Conservation (phyloP, 2,888 invertebrate genomes). For the Meiosimyza platycephala region DNA sequence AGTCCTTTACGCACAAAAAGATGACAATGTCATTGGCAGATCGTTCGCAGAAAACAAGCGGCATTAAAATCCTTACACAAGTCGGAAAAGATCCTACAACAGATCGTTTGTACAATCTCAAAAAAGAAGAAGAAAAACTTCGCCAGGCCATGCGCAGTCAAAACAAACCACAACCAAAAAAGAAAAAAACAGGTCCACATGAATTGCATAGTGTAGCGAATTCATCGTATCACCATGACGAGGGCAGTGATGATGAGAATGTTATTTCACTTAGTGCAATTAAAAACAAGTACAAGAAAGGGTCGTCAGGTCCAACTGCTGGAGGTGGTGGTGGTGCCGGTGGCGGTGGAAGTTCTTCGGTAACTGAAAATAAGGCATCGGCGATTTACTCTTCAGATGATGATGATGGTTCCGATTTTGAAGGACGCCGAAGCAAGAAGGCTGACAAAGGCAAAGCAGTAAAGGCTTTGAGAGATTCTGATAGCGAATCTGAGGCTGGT, state of each 20-base stretch:
- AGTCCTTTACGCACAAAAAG: conserved; percentile 98
- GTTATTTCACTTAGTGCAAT: conserved; percentile 93
- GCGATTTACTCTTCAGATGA: conserved; percentile 92
- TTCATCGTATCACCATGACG: conserved; percentile 71
- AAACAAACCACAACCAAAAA: conserved; percentile 70
- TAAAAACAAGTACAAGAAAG: conserved; percentile 91
- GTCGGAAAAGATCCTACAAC: conserved; percentile 86
- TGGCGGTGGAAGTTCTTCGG: conserved; percentile 28
- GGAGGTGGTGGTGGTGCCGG: conserved; percentile 22
- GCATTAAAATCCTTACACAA: conserved; percentile 95
- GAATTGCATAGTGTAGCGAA: conserved; percentile 63
- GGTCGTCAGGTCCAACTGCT: conserved; percentile 58
- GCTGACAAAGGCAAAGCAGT: conserved; percentile 81
- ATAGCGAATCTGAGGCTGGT: conserved; percentile 69
- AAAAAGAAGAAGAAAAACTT: conserved; percentile 97
- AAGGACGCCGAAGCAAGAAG: conserved; percentile 78
- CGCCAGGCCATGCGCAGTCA: conserved; percentile 84
- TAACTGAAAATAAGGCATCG: conserved; percentile 60
- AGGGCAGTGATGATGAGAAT: conserved; percentile 93
- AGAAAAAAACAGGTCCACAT: conserved; percentile 65
- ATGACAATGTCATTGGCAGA: conserved; percentile 98
- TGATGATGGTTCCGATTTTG: conserved; percentile 80
- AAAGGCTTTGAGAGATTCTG: conserved; percentile 82
- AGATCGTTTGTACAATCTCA: conserved; percentile 89
- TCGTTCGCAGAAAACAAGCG: conserved; percentile 90